phyloP scores from a whole-genome alignment of 2,888 invertebrate species.

The Meganola albula region DNA sequence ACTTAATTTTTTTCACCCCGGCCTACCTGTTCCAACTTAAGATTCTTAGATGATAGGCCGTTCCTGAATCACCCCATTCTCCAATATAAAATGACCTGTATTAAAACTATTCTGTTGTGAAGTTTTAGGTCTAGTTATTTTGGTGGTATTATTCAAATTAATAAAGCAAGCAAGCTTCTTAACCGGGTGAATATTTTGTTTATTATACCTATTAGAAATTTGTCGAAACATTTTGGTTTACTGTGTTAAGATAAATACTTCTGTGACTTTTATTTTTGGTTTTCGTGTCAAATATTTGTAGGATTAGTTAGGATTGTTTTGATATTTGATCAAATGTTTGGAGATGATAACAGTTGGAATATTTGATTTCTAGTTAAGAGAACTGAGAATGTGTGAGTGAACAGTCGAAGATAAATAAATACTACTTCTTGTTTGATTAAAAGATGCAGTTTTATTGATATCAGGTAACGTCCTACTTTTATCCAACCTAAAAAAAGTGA shows the following conservation, averaged over 20 bases:
- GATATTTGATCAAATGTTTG: constrained; percentile 45
- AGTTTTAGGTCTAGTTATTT: constrained; percentile 22
- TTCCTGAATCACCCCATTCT: constrained; percentile 44
- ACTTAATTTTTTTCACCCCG: constrained; percentile 65
- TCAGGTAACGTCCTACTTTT: too few species aligned
- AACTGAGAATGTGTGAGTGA: too few species aligned
- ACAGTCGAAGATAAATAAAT: too few species aligned
- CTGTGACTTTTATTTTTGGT: constrained; percentile 46
- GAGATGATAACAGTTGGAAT: constrained; percentile 35
- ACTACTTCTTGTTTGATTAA: background rate
- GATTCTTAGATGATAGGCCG: constrained; percentile 55
- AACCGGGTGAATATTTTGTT: constrained; percentile 73
- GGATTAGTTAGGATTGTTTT: constrained; percentile 49
- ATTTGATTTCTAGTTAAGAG: constrained; percentile 18
- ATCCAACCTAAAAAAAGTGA: too few species aligned
- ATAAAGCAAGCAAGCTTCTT: constrained; percentile 74
- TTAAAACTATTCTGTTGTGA: background rate
- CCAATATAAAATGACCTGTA: constrained; percentile 40
- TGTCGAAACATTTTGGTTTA: constrained; percentile 67
- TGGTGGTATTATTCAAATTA: constrained; percentile 58
- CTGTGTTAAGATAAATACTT: constrained; percentile 62
- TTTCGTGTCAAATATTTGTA: constrained; percentile 51
- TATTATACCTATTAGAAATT: constrained; percentile 75
- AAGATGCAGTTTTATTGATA: too few species aligned
- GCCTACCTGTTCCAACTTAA: constrained; percentile 68